Evolutionary conservation across 2,797 vertebrate genomes (phyloP).

Genomic region (Esox lucius): DNA sequence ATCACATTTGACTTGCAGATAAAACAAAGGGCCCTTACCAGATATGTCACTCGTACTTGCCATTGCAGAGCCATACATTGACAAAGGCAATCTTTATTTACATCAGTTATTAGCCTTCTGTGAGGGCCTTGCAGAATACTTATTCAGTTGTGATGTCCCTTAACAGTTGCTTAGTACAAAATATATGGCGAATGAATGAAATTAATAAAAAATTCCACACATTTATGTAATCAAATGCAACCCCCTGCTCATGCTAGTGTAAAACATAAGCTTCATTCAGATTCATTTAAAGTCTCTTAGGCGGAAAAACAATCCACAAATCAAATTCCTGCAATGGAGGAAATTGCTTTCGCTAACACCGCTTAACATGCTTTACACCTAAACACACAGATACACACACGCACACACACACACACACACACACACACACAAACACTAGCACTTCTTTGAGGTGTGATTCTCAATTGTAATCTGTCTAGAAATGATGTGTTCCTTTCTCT

Average conservation of each 20-base stretch:
- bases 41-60: conserved; percentile 10
- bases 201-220: conserved; percentile 20
- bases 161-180: conserved; percentile 26
- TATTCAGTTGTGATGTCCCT: conserved; percentile 23
- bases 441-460: conserved; percentile 19
- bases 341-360: conserved; percentile 22
- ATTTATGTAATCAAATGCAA: conserved; percentile 4
- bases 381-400: conserved; percentile 15
- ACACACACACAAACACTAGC: conserved; percentile 23
- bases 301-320: conserved; percentile 12
- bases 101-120: conserved; percentile 8
- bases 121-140: conserved; percentile 21
- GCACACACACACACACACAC: conserved; percentile 27
- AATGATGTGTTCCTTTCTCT: conserved; percentile 26
- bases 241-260: conserved; percentile 5
- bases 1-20: conserved; percentile 17
- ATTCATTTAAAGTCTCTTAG: conserved; percentile 17
- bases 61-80: not conserved
- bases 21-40: conserved; percentile 16
- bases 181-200: conserved; percentile 20
- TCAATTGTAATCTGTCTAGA: conserved; percentile 25
- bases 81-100: conserved; percentile 6
- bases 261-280: conserved; percentile 9
- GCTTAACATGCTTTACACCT: conserved; percentile 16
- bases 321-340: conserved; percentile 15